Percentiles rank a stretch among this genome's conserved stretches.
Evolutionary conservation across 2,113 vertebrate species (phyloP).

Genomic region (Gasterosteus nipponicus): DNA sequence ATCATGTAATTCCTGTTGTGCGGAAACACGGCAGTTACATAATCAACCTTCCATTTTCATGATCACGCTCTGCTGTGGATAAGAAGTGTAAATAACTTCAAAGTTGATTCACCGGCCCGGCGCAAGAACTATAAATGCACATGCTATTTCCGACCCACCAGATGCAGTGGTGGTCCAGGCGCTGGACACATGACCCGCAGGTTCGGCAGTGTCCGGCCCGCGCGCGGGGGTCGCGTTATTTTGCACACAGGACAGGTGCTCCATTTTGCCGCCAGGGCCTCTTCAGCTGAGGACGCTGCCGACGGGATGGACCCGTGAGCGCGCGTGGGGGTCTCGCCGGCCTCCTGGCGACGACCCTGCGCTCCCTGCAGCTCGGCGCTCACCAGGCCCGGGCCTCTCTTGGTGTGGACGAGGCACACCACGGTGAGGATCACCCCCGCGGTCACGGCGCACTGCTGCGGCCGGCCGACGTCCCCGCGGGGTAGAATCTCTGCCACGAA

Average conservation of each 20-base stretch:
- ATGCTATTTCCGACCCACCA: constrained; percentile 84
- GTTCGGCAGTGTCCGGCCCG: constrained; percentile 94
- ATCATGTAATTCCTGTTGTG: neutral
- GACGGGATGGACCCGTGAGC: constrained; percentile 64
- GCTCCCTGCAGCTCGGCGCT: constrained; percentile 41
- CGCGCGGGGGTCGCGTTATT: constrained; percentile 86
- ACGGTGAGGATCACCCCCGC: constrained; percentile 87
- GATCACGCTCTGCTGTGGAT: neutral
- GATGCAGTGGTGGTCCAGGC: constrained; percentile 97
- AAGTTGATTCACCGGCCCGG: neutral
- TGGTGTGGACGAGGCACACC: constrained; percentile 84
- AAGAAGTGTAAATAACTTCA: neutral
- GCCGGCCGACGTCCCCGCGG: constrained; percentile 80
- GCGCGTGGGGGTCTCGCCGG: constrained; percentile 34
- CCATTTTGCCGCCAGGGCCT: constrained; percentile 27
- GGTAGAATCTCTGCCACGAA: constrained; percentile 91
- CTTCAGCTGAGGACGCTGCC: constrained; percentile 11
- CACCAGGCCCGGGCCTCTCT: constrained; percentile 91
- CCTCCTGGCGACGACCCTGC: constrained; percentile 36
- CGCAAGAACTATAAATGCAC: neutral
- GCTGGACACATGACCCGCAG: constrained; percentile 88
- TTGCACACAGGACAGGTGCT: constrained; percentile 84
- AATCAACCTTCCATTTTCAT: neutral
- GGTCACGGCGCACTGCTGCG: constrained; percentile 84
- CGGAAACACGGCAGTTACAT: neutral